Evolutionary conservation across 2,888 invertebrate genomes (phyloP), one percentile per base, ranked within the genome.

Genomic region (Polydrusus cervinus): DNA sequence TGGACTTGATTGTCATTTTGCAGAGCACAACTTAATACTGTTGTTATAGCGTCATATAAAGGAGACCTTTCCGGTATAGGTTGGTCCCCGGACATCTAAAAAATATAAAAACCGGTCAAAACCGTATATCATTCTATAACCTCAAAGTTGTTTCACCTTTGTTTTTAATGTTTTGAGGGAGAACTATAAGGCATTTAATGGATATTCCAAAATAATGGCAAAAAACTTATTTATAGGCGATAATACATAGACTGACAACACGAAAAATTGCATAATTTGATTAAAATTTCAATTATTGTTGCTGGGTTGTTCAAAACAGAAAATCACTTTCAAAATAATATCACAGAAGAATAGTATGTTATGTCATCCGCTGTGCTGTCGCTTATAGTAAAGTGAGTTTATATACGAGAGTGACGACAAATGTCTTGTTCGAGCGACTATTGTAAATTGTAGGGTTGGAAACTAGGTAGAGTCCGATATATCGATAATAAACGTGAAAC

Each of bases 11-110:
- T 80, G 71, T 83, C 80, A n/a, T 81, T 78, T 51, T 82, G 81
- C 16, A 84, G 64, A 68, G 82, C 82, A 75, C 83, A 83, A 73
- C 83, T 84, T 16, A 84, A 74, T 40, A 82, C 81, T 65, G 82
- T 79, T 9, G 81, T 74, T 13, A 84, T 75, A 16, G 83, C 82
- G 67, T 83, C 81, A 76, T 81, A 82, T 45, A 84, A 75, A 43
- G 81, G 81, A 60, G 57, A 16, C 38, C 11, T 60, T 0, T 60
- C 38, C 1, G 16, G 9, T 45, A 43, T 20, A 30, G 71, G 18
- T 9, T 16, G 34, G 11, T 10, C 34, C 14, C 18, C 40, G n/a
- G 18, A 45, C 77, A 77, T 77, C 77, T 77, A 71, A 68, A 74
- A 67, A 38, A 66, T 16, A 51, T 34, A 30, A 13, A 16, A 18